Conservation (phyloP, 1,140 invertebrate genomes). For the Drosophila navojoa region DNA sequence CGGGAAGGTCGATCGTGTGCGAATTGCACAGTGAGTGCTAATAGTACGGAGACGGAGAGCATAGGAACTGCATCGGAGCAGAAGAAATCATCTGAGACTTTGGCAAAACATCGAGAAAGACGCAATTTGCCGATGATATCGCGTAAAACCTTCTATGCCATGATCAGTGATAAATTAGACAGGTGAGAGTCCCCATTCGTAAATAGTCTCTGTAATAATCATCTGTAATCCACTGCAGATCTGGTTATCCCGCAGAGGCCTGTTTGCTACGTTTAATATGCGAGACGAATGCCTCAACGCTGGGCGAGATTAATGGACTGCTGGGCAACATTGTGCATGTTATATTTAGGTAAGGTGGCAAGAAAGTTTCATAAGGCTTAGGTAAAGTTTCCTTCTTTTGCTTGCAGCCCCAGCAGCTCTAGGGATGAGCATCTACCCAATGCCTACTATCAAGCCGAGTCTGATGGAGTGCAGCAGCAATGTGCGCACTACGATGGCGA, state of each 20-base stretch:
- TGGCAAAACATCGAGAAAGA: constrained; percentile 26
- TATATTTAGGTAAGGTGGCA: constrained; percentile 60
- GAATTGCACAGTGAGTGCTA: constrained; percentile 46
- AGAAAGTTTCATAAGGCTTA: too few relatives aligned
- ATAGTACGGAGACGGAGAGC: neutral
- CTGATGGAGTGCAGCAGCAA: constrained; percentile 70
- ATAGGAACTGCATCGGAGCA: neutral
- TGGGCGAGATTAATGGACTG: constrained; percentile 72
- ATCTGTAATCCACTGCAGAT: constrained; percentile 25
- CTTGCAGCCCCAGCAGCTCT: constrained; percentile 85
- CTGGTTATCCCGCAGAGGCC: constrained; percentile 56
- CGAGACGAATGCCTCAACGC: constrained; percentile 70
- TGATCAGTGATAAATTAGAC: constrained; percentile 66
- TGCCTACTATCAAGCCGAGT: constrained; percentile 86
- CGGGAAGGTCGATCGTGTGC: constrained; percentile 30
- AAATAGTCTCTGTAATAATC: neutral
- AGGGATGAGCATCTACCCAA: constrained; percentile 85
- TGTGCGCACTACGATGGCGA: constrained; percentile 74
- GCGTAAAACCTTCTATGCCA: constrained; percentile 65
- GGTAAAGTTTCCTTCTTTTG: too few relatives aligned
- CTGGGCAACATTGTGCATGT: constrained; percentile 73
- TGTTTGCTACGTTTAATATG: constrained; percentile 76
- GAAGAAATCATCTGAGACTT: neutral
- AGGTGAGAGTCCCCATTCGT: constrained; percentile 31
- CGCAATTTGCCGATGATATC: constrained; percentile 52